Conservation (phyloP, 2,797 vertebrate genomes). For the Coccyzus lansbergi region DNA sequence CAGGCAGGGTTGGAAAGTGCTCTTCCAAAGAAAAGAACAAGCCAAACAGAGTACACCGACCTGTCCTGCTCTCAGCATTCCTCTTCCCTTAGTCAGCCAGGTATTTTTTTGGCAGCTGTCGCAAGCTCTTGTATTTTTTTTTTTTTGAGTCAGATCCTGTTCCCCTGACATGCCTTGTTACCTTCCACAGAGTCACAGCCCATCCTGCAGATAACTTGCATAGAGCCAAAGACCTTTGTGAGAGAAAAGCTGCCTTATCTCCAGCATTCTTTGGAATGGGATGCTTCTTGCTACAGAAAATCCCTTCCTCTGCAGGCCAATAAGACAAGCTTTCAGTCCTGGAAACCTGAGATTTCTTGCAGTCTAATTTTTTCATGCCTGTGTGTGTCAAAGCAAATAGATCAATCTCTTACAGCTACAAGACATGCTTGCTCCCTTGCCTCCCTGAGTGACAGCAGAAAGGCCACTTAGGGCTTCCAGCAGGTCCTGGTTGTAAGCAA, state of each 20-base stretch:
- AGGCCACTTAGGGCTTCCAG: background rate
- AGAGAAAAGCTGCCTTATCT: constrained; percentile 39
- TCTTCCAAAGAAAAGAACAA: background rate
- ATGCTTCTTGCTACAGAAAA: background rate
- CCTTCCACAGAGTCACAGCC: background rate
- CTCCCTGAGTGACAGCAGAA: background rate
- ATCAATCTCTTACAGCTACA: background rate
- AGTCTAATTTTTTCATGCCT: background rate
- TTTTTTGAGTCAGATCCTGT: constrained; percentile 53
- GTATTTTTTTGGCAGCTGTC: constrained; percentile 22
- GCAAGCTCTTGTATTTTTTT: background rate
- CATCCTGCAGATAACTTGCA: background rate
- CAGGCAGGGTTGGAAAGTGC: background rate
- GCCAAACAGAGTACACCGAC: background rate
- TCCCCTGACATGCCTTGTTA: background rate
- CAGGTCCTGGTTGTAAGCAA: background rate
- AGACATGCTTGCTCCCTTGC: background rate
- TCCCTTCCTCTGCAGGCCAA: background rate
- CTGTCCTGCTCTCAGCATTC: constrained; percentile 9
- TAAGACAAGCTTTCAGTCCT: background rate
- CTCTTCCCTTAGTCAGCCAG: constrained; percentile 43
- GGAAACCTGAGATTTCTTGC: background rate
- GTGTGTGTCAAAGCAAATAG: background rate
- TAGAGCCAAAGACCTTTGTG: background rate
- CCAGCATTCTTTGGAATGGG: background rate